Percentiles rank a stretch among this genome's conserved stretches.
These are phyloP conservation scores for Halisarca cf. caerulea DNA, from an alignment of 37 sponge, comb jelly and placozoan genomes.

Conservation along the genomic window DNA sequence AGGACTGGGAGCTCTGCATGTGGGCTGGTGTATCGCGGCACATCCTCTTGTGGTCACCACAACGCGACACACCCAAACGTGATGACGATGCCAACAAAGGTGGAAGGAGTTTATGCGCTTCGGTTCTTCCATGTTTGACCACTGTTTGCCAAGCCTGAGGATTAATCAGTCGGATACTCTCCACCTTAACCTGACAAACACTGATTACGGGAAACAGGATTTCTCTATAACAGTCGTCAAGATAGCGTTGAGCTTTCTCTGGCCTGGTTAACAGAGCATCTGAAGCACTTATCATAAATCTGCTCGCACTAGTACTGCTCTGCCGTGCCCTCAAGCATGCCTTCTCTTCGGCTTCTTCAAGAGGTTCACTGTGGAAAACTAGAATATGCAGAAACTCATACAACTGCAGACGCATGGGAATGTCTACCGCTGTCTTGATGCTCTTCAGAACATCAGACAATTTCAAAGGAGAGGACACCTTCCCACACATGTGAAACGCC, in stretches of 20 bases:
- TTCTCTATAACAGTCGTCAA: conserved; percentile 46
- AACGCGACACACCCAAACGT: background rate
- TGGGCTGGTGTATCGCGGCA: background rate
- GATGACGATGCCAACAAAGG: background rate
- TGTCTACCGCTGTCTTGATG: background rate
- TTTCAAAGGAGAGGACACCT: conserved; percentile 36
- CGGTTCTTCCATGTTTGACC: background rate
- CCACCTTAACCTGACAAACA: background rate
- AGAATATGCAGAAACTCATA: conserved; percentile 64
- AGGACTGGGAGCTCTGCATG: too few relatives aligned
- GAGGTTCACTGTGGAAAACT: background rate
- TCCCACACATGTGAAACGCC: conserved; percentile 48
- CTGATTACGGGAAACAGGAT: conserved; percentile 18
- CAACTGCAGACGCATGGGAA: conserved; percentile 49
- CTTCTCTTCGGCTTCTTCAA: conserved; percentile 25
- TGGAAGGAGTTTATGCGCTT: background rate
- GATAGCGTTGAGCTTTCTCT: conserved; percentile 21
- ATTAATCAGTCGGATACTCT: background rate
- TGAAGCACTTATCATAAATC: background rate
- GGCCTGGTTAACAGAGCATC: conserved; percentile 42
- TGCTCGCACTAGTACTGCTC: background rate
- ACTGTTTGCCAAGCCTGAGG: background rate
- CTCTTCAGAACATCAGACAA: conserved; percentile 37
- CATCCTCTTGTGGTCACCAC: background rate
- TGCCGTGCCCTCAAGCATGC: background rate